These are phyloP conservation scores for Cynoglossus semilaevis DNA, from an alignment of 2,113 vertebrate genomes.

Conservation along the genomic window DNA sequence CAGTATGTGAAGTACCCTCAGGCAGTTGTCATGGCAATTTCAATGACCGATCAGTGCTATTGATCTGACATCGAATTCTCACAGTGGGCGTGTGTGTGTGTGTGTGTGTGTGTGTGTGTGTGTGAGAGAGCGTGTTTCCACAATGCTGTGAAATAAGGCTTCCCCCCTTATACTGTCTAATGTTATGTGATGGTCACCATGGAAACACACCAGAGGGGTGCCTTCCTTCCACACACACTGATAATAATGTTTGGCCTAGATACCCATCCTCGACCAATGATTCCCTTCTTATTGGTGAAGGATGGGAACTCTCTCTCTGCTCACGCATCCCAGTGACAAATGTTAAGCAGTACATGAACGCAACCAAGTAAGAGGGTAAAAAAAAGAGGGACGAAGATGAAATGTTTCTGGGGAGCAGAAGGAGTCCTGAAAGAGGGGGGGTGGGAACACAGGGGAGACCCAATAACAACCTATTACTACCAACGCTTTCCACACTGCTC, in stretches of 20 bases:
- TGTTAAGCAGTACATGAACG: conserved; percentile 62
- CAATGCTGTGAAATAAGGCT: conserved; percentile 46
- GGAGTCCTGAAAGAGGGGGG: conserved; percentile 43
- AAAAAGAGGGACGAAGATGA: conserved; percentile 66
- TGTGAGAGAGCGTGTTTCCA: conserved; percentile 11
- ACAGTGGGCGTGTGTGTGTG: conserved; percentile 17
- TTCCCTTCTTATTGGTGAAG: conserved; percentile 8
- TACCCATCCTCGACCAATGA: conserved; percentile 62
- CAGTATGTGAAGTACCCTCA: conserved; percentile 32
- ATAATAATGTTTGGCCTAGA: conserved; percentile 72
- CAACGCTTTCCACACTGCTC: conserved; percentile 5
- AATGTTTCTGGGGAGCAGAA: conserved; percentile 63
- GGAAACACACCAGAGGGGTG: conserved; percentile 63
- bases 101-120: conserved; percentile 12
- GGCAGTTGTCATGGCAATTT: conserved; percentile 56
- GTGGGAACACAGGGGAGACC: conserved; percentile 43
- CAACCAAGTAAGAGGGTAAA: conserved; percentile 39
- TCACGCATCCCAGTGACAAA: conserved; percentile 26
- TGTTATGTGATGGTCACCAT: conserved; percentile 73
- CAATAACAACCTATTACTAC: conserved; percentile 46
- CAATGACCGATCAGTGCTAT: conserved; percentile 53
- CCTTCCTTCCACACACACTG: conserved; percentile 55
- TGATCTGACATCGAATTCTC: conserved; percentile 56
- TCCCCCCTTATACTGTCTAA: conserved; percentile 45
- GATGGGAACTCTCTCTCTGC: conserved; percentile 28